Evolutionary conservation across 2,797 vertebrate species (phyloP).

Genomic region (Glossophaga mutica): DNA sequence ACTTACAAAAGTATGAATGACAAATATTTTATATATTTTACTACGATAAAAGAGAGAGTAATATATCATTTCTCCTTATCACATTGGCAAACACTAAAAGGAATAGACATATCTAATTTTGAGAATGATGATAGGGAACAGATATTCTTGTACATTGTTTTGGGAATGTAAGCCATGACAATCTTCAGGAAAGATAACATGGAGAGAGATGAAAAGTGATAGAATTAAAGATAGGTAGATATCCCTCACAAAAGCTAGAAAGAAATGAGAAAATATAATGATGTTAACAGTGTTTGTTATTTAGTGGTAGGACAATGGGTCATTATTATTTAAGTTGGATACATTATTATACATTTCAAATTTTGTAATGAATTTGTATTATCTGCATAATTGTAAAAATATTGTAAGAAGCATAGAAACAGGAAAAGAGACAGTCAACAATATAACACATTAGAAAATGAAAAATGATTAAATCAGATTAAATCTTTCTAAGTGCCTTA

Average conservation of each 20-base stretch:
- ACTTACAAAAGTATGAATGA: neutral
- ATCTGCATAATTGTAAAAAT: neutral
- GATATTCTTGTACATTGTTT: neutral
- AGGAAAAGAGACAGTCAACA: neutral
- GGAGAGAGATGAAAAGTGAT: neutral
- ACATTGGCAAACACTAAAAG: neutral
- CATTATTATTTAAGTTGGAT: neutral
- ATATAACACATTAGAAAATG: neutral
- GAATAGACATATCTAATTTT: neutral
- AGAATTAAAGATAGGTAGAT: neutral
- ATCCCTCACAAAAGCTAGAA: neutral
- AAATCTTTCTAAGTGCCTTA: neutral
- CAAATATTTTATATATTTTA: neutral
- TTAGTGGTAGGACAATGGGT: neutral
- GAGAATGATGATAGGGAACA: neutral
- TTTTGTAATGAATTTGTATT: neutral
- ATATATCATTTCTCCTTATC: neutral
- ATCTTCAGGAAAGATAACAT: neutral
- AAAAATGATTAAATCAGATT: neutral
- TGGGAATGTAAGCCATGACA: neutral
- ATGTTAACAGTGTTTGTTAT: neutral
- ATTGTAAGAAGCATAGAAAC: neutral
- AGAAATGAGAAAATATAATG: neutral
- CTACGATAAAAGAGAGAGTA: neutral
- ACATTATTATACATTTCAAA: neutral